Percentiles rank a stretch among this genome's conserved stretches.
Evolutionary conservation across 2,113 vertebrate species (phyloP).

Genomic region (Lophius piscatorius): DNA sequence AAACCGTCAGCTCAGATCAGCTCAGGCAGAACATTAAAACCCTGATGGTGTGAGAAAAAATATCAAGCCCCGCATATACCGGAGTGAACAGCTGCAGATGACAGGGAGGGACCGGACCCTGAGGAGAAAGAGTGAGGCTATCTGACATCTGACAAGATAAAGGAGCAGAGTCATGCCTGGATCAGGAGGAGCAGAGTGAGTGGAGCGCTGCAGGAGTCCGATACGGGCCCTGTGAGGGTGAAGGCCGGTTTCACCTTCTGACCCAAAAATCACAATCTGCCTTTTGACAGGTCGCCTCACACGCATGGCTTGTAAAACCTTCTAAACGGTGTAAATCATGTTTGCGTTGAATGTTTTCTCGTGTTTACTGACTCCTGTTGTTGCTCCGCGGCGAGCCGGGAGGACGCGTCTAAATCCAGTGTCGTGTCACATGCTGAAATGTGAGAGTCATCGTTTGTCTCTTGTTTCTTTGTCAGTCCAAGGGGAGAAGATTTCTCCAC

Average conservation of each 20-base stretch:
- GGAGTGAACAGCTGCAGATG: slow-evolving; percentile 3
- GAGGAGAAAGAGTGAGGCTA: slow-evolving; percentile 1
- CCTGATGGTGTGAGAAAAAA: slow-evolving; percentile 2
- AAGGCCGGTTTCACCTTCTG: not conserved
- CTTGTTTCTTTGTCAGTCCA: slow-evolving; percentile 56
- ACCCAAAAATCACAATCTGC: no score
- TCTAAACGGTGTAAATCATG: no score
- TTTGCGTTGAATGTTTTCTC: not conserved
- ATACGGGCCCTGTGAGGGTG: not conserved
- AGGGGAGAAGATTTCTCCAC: slow-evolving; percentile 81
- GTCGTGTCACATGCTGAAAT: slow-evolving; percentile 75
- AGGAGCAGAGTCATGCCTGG: slow-evolving; percentile 63
- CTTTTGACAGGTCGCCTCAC: no score
- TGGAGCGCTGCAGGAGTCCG: slow-evolving; percentile 17
- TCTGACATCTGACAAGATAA: slow-evolving; percentile 22
- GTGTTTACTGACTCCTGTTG: slow-evolving; percentile 28
- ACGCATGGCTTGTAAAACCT: no score
- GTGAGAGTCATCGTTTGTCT: slow-evolving; percentile 56
- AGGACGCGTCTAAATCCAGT: slow-evolving; percentile 76
- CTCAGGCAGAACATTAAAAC: slow-evolving; percentile 13
- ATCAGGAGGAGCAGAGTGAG: slow-evolving; percentile 71
- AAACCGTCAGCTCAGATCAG: no score
- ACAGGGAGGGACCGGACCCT: slow-evolving; percentile 1
- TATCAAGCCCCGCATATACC: slow-evolving; percentile 2
- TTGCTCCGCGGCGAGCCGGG: slow-evolving; percentile 40